A percentile compares a stretch with the other conserved stretches of the same genome.
These are phyloP conservation scores for Gordius sp. DNA, from an alignment of 2,888 invertebrate genomes.

Conservation along the genomic window DNA sequence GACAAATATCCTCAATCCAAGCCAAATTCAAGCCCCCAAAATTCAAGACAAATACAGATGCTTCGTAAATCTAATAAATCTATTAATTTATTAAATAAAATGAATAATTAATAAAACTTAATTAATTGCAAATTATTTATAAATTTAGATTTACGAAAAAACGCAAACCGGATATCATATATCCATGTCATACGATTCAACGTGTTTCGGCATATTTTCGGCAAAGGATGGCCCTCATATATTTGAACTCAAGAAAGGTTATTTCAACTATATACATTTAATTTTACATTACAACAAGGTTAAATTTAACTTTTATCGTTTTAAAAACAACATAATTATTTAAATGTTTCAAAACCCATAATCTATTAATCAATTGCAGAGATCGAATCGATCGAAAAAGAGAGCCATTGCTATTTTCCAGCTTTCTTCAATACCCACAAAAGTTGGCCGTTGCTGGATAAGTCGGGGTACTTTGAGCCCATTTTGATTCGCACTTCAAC, in stretches of 20 bases:
- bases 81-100: slow-evolving; percentile 12
- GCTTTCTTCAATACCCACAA: background rate
- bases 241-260: slow-evolving; percentile 3
- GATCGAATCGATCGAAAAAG: slow-evolving; percentile 9
- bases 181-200: slow-evolving; percentile 16
- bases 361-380: background rate
- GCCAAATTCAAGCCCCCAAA: background rate
- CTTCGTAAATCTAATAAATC: slow-evolving; percentile 1
- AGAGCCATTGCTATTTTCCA: background rate
- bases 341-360: background rate
- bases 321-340: background rate
- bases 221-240: slow-evolving; percentile 7
- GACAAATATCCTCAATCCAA: background rate
- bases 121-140: background rate
- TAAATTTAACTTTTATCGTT: background rate
- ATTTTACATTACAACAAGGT: background rate
- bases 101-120: slow-evolving; percentile 2
- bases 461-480: slow-evolving; percentile 10
- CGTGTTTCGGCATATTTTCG: slow-evolving; percentile 15
- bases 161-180: background rate
- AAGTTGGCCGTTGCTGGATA: background rate
- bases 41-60: slow-evolving; percentile 9
- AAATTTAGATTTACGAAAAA: slow-evolving; percentile 9
- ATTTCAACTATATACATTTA: background rate
- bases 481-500: too few species aligned